Percentiles rank a stretch among this genome's conserved stretches.
Conservation (phyloP, 2,113 vertebrate genomes). For the Leucopsar rothschildi region DNA sequence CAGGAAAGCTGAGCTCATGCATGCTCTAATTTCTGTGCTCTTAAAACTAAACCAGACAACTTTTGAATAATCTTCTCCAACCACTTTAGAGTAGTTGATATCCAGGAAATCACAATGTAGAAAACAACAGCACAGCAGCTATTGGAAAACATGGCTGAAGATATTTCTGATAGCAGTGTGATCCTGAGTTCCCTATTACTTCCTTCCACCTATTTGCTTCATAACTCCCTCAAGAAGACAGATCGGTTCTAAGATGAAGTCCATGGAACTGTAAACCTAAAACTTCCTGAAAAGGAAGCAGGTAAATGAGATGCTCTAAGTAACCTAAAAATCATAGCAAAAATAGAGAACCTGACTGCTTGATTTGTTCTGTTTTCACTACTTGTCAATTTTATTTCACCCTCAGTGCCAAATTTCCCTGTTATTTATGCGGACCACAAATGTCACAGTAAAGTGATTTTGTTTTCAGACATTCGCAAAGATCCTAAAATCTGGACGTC, state of each 20-base stretch:
- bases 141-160: not conserved
- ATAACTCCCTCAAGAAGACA: not conserved
- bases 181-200: not conserved
- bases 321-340: not conserved
- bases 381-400: not conserved
- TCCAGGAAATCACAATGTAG: not conserved
- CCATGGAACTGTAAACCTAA: not conserved
- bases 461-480: not conserved
- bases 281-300: conserved; percentile 17
- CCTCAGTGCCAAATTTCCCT: not conserved
- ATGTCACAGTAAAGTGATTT: not conserved
- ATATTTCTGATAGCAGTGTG: not conserved
- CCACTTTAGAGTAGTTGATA: not conserved
- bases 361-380: not conserved
- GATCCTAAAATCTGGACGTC: not conserved
- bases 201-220: conserved; percentile 29
- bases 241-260: not conserved
- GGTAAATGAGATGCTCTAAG: not conserved
- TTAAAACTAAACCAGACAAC: not conserved
- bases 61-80: not conserved
- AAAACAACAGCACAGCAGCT: not conserved
- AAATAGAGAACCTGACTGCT: not conserved
- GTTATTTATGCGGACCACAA: not conserved
- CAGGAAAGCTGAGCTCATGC: not conserved
- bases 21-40: not conserved